Percentiles rank a stretch among this genome's conserved stretches.
These are phyloP conservation scores for Myotis yumanensis DNA, from an alignment of 2,113 vertebrate species.

Conservation along the genomic window DNA sequence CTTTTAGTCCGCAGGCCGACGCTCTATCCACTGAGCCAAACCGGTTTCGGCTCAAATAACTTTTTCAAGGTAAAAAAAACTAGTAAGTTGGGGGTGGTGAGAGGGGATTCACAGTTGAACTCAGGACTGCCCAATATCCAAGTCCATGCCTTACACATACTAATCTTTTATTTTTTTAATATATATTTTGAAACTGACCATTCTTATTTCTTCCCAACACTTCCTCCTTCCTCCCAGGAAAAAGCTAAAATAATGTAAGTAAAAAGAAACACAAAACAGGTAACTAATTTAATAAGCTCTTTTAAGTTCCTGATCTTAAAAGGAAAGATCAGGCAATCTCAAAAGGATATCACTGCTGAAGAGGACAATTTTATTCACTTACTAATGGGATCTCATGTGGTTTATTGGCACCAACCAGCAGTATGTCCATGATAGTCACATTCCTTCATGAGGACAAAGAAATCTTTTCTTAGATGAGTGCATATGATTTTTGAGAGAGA, in stretches of 20 bases:
- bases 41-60: no score
- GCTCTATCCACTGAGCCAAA: no score
- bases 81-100: background rate
- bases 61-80: slow-evolving; percentile 23
- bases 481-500: slow-evolving; percentile 27
- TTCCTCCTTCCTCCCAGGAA: background rate
- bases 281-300: background rate
- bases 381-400: background rate
- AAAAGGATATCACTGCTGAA: slow-evolving; percentile 20
- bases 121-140: background rate
- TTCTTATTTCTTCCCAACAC: background rate
- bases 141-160: background rate
- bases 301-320: slow-evolving; percentile 25
- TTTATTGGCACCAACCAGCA: background rate
- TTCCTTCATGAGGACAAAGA: slow-evolving; percentile 18
- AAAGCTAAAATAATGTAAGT: background rate
- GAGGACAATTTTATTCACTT: slow-evolving; percentile 19
- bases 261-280: background rate
- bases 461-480: background rate
- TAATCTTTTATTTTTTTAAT: no score
- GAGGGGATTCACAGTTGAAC: background rate
- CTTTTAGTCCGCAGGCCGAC: no score
- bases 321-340: slow-evolving; percentile 1
- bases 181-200: background rate
- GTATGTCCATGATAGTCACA: background rate